Conservation (phyloP, 2,888 invertebrate genomes). For the Mesorhabditis spiculigera region DNA sequence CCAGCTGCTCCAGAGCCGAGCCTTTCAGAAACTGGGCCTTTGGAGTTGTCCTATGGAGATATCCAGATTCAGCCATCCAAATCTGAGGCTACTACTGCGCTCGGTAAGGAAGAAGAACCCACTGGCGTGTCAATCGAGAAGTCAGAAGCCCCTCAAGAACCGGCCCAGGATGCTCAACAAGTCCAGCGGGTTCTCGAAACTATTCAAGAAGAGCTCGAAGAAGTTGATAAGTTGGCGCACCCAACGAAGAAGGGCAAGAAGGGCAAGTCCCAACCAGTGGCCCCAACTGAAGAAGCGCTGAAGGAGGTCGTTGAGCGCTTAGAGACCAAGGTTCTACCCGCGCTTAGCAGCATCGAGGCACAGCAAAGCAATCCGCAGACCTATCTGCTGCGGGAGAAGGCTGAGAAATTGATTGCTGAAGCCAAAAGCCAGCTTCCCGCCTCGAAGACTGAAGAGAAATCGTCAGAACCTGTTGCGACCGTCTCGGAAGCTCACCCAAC, state of each 20-base stretch:
- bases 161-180: too few relatives aligned
- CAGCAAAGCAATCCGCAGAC: not conserved
- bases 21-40: constrained; percentile 10
- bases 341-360: too few relatives aligned
- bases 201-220: too few relatives aligned
- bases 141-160: too few relatives aligned
- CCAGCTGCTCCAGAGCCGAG: too few relatives aligned
- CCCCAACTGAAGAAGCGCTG: not conserved
- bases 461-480: too few relatives aligned
- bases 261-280: not conserved
- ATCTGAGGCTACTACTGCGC: too few relatives aligned
- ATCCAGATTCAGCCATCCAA: constrained; percentile 11
- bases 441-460: too few relatives aligned
- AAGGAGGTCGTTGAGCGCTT: not conserved
- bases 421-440: not conserved
- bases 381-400: not conserved
- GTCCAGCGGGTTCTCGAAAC: too few relatives aligned
- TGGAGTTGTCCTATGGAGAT: constrained; percentile 18
- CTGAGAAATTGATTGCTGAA: not conserved
- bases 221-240: too few relatives aligned
- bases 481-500: not conserved
- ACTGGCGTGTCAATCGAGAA: too few relatives aligned
- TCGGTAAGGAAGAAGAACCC: too few relatives aligned
- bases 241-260: not conserved
- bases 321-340: not conserved